phyloP scores from a whole-genome alignment of 2,888 invertebrate genomes.

The Drosophila borealis region DNA sequence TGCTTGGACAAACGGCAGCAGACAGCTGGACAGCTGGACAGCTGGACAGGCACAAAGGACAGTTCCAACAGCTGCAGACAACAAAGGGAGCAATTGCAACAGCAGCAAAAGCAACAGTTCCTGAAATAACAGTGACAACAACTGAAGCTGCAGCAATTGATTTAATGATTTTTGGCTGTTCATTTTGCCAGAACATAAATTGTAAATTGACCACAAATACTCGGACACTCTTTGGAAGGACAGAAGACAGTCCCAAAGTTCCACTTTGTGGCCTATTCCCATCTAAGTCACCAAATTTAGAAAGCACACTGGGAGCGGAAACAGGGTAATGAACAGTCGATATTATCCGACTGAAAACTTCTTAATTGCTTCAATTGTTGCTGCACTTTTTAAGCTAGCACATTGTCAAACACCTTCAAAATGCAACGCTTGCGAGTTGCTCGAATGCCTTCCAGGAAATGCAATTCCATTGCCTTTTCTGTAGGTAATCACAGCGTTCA shows the following conservation, averaged over 20 bases:
- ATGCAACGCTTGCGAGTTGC: not conserved
- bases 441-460: not conserved
- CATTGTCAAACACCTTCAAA: not conserved
- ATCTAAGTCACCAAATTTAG: no score
- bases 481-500: not conserved
- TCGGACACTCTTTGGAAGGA: not conserved
- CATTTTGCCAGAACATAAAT: not conserved
- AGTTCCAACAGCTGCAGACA: constrained; percentile 15
- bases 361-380: not conserved
- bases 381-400: no score
- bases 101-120: not conserved
- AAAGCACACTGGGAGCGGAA: no score
- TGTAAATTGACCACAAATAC: constrained; percentile 5
- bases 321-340: not conserved
- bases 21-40: constrained; percentile 10
- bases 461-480: not conserved
- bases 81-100: constrained; percentile 3
- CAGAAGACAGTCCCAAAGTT: not conserved
- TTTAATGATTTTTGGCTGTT: not conserved
- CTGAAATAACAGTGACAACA: constrained; percentile 1
- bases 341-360: not conserved
- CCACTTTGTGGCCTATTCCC: no score
- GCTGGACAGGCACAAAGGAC: constrained; percentile 26
- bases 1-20: not conserved
- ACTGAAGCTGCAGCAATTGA: not conserved